Base-by-base conservation (phyloP, 2,797 vertebrate species). In the Tragopan temminckii region DNA sequence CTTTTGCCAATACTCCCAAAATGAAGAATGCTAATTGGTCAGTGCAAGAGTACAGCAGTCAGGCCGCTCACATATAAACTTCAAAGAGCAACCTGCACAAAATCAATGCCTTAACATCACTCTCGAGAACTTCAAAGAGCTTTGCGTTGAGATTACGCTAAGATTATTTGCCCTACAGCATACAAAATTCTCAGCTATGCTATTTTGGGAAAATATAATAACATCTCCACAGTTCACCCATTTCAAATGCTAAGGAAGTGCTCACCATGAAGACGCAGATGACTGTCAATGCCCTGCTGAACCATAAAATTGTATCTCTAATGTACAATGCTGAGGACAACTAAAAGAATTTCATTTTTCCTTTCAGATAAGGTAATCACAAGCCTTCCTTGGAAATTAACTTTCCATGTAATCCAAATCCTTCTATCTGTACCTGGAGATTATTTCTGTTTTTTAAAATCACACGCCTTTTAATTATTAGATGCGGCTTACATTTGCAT, bases 191-290 rank as follows among this genome's bases (percentile, higher is more conserved):
- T 42, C n/a, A 87, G 12, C 15, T 76, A 33, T 12, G 7, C 15
- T 79, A 16, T 57, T 88, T 58, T 5, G 12, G 42, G 61, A 93
- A 93, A 81, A 80, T 33, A 67, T 43, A 95, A 89, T 71, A 59
- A 91, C 84, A 93, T 61, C 23, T 75, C 35, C 18, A 68, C 64
- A 52, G 14, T 72, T 77, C 88, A 92, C 94, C 80, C 57, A 93
- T 85, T 92, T 96, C 50, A 93, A 93, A 94, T 69, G 27, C 67
- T 80, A 93, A 95, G 52, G 38, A 42, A 33, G 38, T 48, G 72
- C n/a, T 94, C 8, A 2, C 43, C 52, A 86, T 77, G 53, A 83
- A 92, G 77, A 91, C 3, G 1, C 70, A 85, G 48, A 58, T 57
- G 59, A 35, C 27, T 80, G 53, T 58, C 53, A 74, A 52, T 78